Conservation (phyloP, 2,797 vertebrate genomes). For the Chelmon rostratus region DNA sequence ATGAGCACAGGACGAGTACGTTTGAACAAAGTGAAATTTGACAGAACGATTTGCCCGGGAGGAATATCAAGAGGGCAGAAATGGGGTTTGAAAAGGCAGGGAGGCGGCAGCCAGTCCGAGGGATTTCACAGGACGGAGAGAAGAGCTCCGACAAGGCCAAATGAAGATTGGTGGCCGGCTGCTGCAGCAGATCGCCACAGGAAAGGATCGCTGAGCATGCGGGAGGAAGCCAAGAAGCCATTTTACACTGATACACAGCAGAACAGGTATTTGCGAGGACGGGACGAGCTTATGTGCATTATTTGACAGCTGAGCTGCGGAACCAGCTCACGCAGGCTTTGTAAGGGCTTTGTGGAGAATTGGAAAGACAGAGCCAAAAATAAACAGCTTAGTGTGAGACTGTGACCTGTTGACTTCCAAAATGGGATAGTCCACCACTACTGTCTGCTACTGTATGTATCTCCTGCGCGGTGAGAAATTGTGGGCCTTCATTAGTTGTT, state of each 20-base stretch:
- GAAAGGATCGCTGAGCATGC: conserved; percentile 17
- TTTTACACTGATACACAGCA: conserved; percentile 24
- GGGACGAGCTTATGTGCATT: conserved; percentile 25
- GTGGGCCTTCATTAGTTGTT: neutral
- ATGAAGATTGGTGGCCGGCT: conserved; percentile 34
- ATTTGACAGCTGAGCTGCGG: conserved; percentile 53
- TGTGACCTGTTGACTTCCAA: conserved; percentile 56
- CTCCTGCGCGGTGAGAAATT: conserved; percentile 10
- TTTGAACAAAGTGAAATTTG: conserved; percentile 9
- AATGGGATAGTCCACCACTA: conserved; percentile 20
- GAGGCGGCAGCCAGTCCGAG: neutral
- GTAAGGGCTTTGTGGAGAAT: conserved; percentile 61
- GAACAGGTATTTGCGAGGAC: conserved; percentile 57
- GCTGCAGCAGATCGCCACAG: conserved; percentile 25
- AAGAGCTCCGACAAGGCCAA: neutral
- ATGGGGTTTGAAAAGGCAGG: conserved; percentile 10
- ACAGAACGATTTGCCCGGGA: neutral
- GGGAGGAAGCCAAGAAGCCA: conserved; percentile 31
- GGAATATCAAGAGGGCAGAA: neutral
- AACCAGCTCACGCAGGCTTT: conserved; percentile 68
- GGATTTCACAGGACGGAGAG: conserved; percentile 30
- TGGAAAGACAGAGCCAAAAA: conserved; percentile 68
- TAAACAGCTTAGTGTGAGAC: conserved; percentile 66
- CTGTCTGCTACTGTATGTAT: conserved; percentile 9
- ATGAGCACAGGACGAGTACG: neutral